These are phyloP conservation scores for Tupaia tana DNA, from an alignment of 2,113 vertebrate genomes.

Conservation along the genomic window DNA sequence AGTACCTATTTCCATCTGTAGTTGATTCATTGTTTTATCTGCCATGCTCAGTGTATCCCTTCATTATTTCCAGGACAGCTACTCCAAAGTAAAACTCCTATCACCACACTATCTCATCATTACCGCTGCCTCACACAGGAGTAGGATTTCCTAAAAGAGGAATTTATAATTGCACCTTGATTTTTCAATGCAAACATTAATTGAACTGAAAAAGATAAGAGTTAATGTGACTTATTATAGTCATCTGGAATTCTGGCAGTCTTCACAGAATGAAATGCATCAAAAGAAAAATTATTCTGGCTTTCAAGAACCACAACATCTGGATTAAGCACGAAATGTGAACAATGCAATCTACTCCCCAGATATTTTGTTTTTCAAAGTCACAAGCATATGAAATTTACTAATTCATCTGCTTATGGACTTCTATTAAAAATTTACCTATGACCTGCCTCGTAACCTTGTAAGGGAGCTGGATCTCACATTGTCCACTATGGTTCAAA, in stretches of 20 bases:
- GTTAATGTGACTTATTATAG: constrained; percentile 53
- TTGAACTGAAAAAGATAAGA: constrained; percentile 29
- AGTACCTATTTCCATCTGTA: not conserved
- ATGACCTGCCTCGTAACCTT: no score
- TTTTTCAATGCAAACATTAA: constrained; percentile 59
- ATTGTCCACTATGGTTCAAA: no score
- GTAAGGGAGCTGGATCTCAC: no score
- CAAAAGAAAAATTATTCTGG: not conserved
- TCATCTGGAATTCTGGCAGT: constrained; percentile 46
- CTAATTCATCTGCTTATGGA: constrained; percentile 10
- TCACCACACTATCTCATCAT: not conserved
- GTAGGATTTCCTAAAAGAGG: not conserved
- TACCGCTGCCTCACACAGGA: not conserved
- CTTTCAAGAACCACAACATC: constrained; percentile 43
- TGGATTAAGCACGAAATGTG: constrained; percentile 38
- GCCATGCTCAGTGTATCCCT: not conserved
- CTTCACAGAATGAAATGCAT: constrained; percentile 31
- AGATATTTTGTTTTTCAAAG: constrained; percentile 37
- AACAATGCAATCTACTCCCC: constrained; percentile 25
- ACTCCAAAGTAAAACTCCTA: not conserved
- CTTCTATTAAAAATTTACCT: not conserved
- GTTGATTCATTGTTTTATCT: not conserved
- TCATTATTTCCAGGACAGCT: constrained; percentile 42
- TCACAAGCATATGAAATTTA: not conserved
- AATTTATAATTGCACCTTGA: not conserved